A percentile compares a stretch with the other conserved stretches of the same genome.
Evolutionary conservation across 2,797 vertebrate species (phyloP).

Genomic region (Acanthiza pusilla): DNA sequence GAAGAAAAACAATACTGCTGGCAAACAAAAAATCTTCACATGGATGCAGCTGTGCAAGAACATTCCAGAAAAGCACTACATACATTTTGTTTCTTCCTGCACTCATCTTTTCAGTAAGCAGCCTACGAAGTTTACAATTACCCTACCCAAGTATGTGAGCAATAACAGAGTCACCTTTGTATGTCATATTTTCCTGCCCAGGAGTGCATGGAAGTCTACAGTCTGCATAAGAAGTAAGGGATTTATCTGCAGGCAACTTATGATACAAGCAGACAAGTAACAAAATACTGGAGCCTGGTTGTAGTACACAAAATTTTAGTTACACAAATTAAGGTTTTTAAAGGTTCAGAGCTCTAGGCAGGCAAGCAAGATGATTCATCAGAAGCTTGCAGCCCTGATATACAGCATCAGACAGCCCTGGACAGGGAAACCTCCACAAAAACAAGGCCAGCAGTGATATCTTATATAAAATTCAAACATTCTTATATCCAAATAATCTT

Average conservation of each 20-base stretch:
- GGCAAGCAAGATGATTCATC: background rate
- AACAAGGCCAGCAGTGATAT: background rate
- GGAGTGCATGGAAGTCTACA: background rate
- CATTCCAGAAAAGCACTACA: background rate
- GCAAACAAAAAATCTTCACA: background rate
- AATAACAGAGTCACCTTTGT: background rate
- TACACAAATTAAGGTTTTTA: background rate
- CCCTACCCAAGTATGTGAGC: background rate
- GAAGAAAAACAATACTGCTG: background rate
- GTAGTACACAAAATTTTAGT: background rate
- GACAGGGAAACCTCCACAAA: background rate
- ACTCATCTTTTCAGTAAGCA: background rate
- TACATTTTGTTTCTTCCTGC: background rate
- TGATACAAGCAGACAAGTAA: background rate
- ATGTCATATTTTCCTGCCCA: background rate
- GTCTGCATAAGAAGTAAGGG: background rate
- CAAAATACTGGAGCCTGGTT: background rate
- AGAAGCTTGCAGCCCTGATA: background rate
- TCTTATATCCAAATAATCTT: background rate
- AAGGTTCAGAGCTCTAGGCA: background rate
- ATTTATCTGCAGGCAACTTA: background rate
- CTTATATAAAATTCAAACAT: background rate
- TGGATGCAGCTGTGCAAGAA: background rate
- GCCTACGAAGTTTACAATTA: background rate
- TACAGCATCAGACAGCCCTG: background rate